Base-by-base conservation (phyloP, 2,888 invertebrate species). In the Drosophila ochracea region DNA sequence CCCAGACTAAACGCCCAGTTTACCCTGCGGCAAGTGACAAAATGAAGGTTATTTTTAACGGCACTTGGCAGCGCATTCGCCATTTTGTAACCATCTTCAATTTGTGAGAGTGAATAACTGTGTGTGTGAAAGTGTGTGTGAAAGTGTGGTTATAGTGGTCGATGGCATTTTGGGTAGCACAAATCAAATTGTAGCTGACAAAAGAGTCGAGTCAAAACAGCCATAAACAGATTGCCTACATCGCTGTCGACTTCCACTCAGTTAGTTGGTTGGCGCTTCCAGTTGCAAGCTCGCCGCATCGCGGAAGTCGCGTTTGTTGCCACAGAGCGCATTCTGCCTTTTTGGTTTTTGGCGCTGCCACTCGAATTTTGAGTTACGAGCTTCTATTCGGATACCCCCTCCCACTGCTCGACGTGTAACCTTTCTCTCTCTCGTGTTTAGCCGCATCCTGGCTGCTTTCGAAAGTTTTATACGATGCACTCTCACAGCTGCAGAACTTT, bases 321-420 rank as follows among this genome's bases (percentile, higher is more conserved):
- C 82, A 76, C 78, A 73, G 65, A 61, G 80, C 73, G 81, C 78
- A 82, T 82, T 80, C 82, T 77, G 84, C 52, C 80, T 64, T 78
- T 79, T 58, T n/a, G 30, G 72, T 70, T 75, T 70, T 70, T 37
- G 64, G 52, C 47, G 53, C 67, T 58, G 73, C 82, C 82, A 85
- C 84, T 85, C 84, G 89, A 85, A 83, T 88, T 85, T 85, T 88
- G 89, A 88, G 83, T 85, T 85, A 85, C 89, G 89, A 71, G 77
- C 77, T 43, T 35, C 70, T 68, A 61, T 55, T 76, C 68, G 75
- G 66, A 71, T 66, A 52, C 55, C 35, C 35, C 16, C 6, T 21
- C 9, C 10, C 25, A 6, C 43, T 62, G 37, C 6, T 19, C 50
- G 7, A 50, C 50, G 4, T 33, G 21, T 9, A 16, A 6, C 31